These are phyloP conservation scores for Psittacus erithacus DNA, from an alignment of 2,113 vertebrate species.

Conservation along the genomic window DNA sequence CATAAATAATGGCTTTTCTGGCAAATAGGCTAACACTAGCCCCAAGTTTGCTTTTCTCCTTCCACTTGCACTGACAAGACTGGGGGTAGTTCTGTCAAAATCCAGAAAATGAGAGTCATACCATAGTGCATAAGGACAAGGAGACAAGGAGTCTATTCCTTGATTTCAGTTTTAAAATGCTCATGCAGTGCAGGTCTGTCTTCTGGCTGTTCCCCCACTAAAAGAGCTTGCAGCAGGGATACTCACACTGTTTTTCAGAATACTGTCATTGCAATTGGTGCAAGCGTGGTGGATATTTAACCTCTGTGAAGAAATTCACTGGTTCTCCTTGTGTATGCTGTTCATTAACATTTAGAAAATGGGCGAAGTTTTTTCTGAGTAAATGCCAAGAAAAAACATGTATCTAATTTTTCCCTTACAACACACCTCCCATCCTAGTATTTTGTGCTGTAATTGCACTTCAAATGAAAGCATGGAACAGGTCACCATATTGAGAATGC, in stretches of 20 bases:
- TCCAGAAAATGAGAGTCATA: background rate
- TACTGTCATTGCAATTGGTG: background rate
- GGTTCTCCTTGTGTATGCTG: background rate
- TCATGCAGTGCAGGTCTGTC: background rate
- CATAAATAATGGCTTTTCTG: background rate
- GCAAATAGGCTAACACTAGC: background rate
- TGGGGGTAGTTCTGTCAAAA: background rate
- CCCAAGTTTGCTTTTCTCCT: background rate
- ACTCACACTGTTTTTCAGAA: background rate
- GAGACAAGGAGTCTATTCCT: background rate
- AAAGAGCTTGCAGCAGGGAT: background rate
- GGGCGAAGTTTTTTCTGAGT: background rate
- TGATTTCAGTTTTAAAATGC: background rate
- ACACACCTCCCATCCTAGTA: background rate
- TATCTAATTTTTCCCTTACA: background rate
- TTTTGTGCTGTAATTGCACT: slow-evolving; percentile 27
- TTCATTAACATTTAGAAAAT: slow-evolving; percentile 10
- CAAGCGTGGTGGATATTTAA: background rate
- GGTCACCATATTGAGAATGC: slow-evolving; percentile 31
- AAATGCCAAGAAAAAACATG: background rate
- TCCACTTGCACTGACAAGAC: background rate
- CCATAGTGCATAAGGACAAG: background rate
- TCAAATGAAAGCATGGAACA: slow-evolving; percentile 3
- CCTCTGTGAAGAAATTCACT: background rate
- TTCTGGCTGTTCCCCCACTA: background rate